Conservation (phyloP, 2,113 vertebrate species). For the Anas platyrhynchos region DNA sequence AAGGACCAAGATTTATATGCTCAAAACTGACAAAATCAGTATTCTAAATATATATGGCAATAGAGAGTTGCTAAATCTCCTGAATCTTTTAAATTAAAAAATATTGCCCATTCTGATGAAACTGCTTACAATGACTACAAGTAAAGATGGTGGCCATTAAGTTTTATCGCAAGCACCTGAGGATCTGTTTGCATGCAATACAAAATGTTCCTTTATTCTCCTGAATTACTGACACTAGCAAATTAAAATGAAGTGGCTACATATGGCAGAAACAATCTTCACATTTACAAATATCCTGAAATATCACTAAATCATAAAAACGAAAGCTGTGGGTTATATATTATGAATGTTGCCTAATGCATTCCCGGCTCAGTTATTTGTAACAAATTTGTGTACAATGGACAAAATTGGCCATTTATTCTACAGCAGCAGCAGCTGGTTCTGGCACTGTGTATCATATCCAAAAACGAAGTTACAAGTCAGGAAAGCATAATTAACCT, state of each 20-base stretch:
- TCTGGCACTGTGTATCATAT: constrained; percentile 71
- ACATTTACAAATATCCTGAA: constrained; percentile 88
- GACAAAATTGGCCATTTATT: constrained; percentile 87
- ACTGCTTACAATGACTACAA: constrained; percentile 86
- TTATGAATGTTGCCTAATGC: constrained; percentile 84
- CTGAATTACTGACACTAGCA: constrained; percentile 88
- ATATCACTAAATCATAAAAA: constrained; percentile 87
- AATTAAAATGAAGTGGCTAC: constrained; percentile 91
- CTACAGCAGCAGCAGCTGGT: constrained; percentile 82
- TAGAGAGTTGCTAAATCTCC: constrained; percentile 79
- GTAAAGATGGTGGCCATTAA: constrained; percentile 87
- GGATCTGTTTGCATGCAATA: constrained; percentile 82
- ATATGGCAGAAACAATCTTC: constrained; percentile 86
- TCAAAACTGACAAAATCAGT: constrained; percentile 85
- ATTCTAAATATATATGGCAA: constrained; percentile 80
- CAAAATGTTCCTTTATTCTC: constrained; percentile 82
- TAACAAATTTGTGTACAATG: constrained; percentile 82
- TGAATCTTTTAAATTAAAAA: constrained; percentile 88
- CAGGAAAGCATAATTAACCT: constrained; percentile 76
- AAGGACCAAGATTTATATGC: constrained; percentile 84
- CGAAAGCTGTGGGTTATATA: constrained; percentile 82
- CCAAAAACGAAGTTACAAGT: constrained; percentile 70
- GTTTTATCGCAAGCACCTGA: constrained; percentile 85
- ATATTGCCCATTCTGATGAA: constrained; percentile 87
- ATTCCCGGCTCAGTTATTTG: constrained; percentile 83